These are phyloP conservation scores for Scaptomyza hsui DNA, from an alignment of 1,140 invertebrate genomes.

Conservation along the genomic window DNA sequence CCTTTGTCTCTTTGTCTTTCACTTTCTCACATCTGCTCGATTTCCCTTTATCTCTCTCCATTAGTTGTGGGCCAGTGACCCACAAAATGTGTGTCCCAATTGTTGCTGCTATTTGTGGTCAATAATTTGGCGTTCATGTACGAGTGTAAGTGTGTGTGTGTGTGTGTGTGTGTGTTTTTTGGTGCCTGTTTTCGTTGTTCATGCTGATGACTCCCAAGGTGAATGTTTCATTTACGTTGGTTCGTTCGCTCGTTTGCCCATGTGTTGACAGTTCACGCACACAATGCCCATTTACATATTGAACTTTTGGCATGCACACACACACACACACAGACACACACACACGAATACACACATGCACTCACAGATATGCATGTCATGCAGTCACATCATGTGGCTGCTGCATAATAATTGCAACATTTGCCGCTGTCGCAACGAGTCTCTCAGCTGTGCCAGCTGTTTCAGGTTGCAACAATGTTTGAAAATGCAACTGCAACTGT, in stretches of 20 bases:
- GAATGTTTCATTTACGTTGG: conserved; percentile 75
- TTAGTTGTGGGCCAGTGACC: conserved; percentile 54
- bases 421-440: conserved; percentile 58
- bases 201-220: conserved; percentile 73
- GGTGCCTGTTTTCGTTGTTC: conserved; percentile 31
- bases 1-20: neutral
- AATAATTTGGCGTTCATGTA: conserved; percentile 37
- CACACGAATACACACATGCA: conserved; percentile 18
- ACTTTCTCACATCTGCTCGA: neutral
- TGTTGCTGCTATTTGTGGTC: conserved; percentile 58
- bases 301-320: conserved; percentile 29
- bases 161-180: conserved; percentile 9
- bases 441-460: conserved; percentile 61
- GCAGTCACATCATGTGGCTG: conserved; percentile 51
- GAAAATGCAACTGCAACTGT: conserved; percentile 35
- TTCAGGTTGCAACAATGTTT: conserved; percentile 45
- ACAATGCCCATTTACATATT: conserved; percentile 50
- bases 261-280: conserved; percentile 72
- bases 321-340: conserved; percentile 25
- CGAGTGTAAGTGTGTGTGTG: neutral
- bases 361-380: conserved; percentile 30
- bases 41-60: neutral
- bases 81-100: conserved; percentile 71
- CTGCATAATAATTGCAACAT: conserved; percentile 78
- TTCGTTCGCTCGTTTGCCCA: conserved; percentile 47